Percentiles rank a stretch among this genome's conserved stretches.
These are phyloP conservation scores for Caenorhabditis wallacei DNA, from an alignment of 2,888 invertebrate species.

Conservation along the genomic window DNA sequence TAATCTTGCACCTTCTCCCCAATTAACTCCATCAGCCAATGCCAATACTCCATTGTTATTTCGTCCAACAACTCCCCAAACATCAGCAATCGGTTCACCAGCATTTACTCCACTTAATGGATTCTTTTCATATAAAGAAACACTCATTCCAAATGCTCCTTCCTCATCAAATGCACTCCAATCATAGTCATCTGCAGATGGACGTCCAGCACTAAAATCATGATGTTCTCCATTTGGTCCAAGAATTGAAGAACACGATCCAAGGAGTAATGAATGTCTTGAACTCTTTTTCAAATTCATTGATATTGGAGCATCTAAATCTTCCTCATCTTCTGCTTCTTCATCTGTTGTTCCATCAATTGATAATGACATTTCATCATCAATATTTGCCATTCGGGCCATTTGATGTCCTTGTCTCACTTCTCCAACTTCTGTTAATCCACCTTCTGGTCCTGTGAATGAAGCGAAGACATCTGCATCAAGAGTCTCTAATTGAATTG, in stretches of 20 bases:
- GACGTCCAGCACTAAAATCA: constrained; percentile 40
- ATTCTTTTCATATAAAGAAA: constrained; percentile 91
- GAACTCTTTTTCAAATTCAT: constrained; percentile 58
- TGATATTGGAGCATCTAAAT: constrained; percentile 65
- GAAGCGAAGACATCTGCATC: constrained; percentile 85
- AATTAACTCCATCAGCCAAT: constrained; percentile 93
- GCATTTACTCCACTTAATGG: constrained; percentile 88
- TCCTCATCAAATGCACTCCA: constrained; percentile 86
- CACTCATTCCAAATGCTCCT: constrained; percentile 88
- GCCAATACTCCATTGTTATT: constrained; percentile 89
- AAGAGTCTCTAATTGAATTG: constrained; percentile 69
- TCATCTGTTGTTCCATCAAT: constrained; percentile 75
- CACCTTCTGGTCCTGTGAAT: constrained; percentile 91
- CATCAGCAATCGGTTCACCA: constrained; percentile 91
- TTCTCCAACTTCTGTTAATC: constrained; percentile 87
- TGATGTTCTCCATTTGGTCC: constrained; percentile 70
- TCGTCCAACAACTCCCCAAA: constrained; percentile 88
- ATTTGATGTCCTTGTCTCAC: constrained; percentile 75
- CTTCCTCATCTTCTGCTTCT: constrained; percentile 75
- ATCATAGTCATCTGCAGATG: constrained; percentile 73
- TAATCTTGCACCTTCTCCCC: constrained; percentile 90
- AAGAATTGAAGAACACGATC: constrained; percentile 74
- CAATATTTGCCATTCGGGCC: constrained; percentile 81
- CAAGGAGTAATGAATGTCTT: constrained; percentile 65
- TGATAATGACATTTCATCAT: constrained; percentile 80